Evolutionary conservation across 2,797 vertebrate species (phyloP), one percentile per base, ranked within the genome.

Genomic region (Sitta carolinensis): DNA sequence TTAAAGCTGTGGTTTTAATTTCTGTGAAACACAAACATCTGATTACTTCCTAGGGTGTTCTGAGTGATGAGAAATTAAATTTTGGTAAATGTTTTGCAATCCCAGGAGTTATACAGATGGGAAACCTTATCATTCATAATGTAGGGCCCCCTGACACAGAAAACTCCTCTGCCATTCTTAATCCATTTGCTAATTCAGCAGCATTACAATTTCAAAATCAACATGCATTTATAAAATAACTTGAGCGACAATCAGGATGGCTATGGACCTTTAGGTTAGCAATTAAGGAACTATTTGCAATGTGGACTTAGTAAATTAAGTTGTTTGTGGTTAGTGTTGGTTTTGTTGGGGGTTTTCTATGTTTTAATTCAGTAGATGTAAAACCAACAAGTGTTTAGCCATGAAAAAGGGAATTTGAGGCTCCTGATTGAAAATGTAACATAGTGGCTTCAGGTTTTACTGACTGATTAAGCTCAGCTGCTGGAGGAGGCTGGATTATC

Each of bases 261-360:
- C 88, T 94, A 88, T 3, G n/a, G 87, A 87, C 91, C 89, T 96
- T 91, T 83, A 96, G 83, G 72, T 96, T 93, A 96, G 76, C 93
- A 84, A 61, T 97, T 95, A 96, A 83, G 26, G 61, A 90, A 85
- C 94, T 96, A 77, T 76, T 94, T 86, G n/a, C 52, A 61, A 61
- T 47, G 59, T 76, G 83, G 42, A 74, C 88, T 79, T 87, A 94
- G 47, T 54, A 1, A 64, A 70, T 87, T 62, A 74, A 67, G 19
- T 92, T 94, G 58, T 87, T 88, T 92, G 67, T 63, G 73, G 66
- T 86, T 88, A 43, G 18, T 40, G 29, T 27, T 66, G 20, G 8
- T 14, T 50, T 51, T 64, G 15, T 74, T 78, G 17, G 21, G 6
- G 1, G 0, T 4, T 58, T 63, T 59, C 18, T 21, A 7, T 22